Conservation (phyloP, 2,797 vertebrate species). For the Synaphobranchus kaupii region DNA sequence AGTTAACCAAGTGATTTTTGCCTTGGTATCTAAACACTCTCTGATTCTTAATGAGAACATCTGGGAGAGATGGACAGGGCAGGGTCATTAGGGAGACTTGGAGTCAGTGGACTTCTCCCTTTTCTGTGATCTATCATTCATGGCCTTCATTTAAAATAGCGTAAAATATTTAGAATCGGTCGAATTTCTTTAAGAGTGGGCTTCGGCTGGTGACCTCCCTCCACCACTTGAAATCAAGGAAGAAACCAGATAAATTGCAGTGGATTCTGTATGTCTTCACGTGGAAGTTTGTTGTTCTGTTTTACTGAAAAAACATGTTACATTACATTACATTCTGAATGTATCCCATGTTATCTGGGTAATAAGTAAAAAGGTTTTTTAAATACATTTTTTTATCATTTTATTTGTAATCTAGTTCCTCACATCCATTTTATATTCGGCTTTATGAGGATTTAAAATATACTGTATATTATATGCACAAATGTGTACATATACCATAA, state of each 20-base stretch:
- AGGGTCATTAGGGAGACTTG: slow-evolving; percentile 54
- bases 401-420: too few relatives aligned
- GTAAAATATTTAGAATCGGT: slow-evolving; percentile 81
- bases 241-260: slow-evolving; percentile 30
- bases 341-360: neutral
- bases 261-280: neutral
- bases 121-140: slow-evolving; percentile 80
- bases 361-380: neutral
- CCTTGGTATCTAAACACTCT: slow-evolving; percentile 45
- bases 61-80: slow-evolving; percentile 62
- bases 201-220: slow-evolving; percentile 66
- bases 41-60: slow-evolving; percentile 51
- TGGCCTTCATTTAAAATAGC: slow-evolving; percentile 78
- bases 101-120: slow-evolving; percentile 51
- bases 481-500: neutral
- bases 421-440: too few relatives aligned
- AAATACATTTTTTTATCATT: too few relatives aligned
- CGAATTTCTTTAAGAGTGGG: slow-evolving; percentile 66
- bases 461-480: neutral
- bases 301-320: neutral
- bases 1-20: slow-evolving; percentile 45
- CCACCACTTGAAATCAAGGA: slow-evolving; percentile 47
- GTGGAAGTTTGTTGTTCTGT: neutral
- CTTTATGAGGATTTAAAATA: neutral
- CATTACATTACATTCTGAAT: too few relatives aligned